phyloP scores from a whole-genome alignment of 1,140 invertebrate species.

The Neodiprion virginianus region DNA sequence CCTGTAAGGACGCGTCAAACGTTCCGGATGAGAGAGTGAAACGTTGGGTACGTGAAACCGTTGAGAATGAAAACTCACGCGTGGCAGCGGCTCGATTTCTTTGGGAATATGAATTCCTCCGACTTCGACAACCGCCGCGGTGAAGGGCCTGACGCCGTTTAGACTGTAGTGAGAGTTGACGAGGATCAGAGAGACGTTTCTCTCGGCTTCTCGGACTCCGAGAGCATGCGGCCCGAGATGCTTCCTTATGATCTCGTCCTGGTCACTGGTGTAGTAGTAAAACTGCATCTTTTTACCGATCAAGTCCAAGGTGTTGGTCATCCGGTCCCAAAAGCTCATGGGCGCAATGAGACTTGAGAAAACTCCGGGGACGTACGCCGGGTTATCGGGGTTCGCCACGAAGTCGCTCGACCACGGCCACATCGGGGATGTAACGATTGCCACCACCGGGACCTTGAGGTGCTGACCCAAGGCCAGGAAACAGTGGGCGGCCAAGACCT shows the following conservation, averaged over 20 bases:
- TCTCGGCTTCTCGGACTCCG: conserved; percentile 52
- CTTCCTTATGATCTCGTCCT: conserved; percentile 46
- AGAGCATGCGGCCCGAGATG: conserved; percentile 55
- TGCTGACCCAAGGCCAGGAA: conserved; percentile 63
- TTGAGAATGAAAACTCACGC: neutral
- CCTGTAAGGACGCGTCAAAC: conserved; percentile 45
- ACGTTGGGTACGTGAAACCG: too few species aligned
- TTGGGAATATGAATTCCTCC: conserved; percentile 65
- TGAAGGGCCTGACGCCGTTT: conserved; percentile 56
- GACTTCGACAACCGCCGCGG: conserved; percentile 64
- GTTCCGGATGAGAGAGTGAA: neutral
- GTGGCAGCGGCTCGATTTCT: conserved; percentile 16
- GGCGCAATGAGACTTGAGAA: conserved; percentile 52
- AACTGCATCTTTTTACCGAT: conserved; percentile 31
- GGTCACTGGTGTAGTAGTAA: conserved; percentile 29
- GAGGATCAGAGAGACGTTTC: conserved; percentile 62
- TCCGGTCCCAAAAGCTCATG: conserved; percentile 68
- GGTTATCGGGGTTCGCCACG: conserved; percentile 68
- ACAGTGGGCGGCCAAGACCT: conserved; percentile 52
- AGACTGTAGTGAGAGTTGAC: conserved; percentile 65
- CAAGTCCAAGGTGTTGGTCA: conserved; percentile 57
- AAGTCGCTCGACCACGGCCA: conserved; percentile 70
- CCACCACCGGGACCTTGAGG: conserved; percentile 67
- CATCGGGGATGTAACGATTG: conserved; percentile 64
- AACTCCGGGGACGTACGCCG: conserved; percentile 64